Base-by-base conservation (phyloP, 2,113 vertebrate species). In the Cinclus cinclus region DNA sequence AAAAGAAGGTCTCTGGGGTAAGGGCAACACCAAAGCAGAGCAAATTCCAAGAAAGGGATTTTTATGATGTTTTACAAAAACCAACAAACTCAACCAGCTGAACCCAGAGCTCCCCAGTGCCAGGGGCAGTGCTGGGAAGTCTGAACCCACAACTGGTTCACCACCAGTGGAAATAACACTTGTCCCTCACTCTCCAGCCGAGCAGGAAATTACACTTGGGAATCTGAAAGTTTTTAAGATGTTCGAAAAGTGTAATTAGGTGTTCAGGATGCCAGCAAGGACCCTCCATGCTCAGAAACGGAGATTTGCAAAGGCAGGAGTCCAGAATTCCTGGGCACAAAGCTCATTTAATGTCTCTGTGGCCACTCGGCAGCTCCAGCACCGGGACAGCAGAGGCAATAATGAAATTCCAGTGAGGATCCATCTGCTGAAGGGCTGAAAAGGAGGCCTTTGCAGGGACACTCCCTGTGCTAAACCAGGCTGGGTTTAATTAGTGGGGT, bases 401-500 rank as follows among this genome's bases (percentile, higher is more conserved):
- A 78, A 94, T 0, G 0, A 44, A 95, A 96, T 91, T 94, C 92
- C 94, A 71, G 83, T 0, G 62, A 94, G 95, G 80, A 87, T 64
- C 70, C 20, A 8, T 1, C 23, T 80, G 85, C 79, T 92, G 93
- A 95, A 91, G 82, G 92, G 91, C 37, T 70, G 91, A 5, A 88
- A 94, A 92, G 44, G 11, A 89, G 63, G 64, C 18, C 68, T 83
- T 52, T 46, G 47, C 39, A 77, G 85, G 89, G 89, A 53, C 42
- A 30, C 17, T 92, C 81, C 89, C 89, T 46, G 10, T 30, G 94
- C 78, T 88, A 33, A 85, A 75, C 59, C 79, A 59, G 71, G 39
- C 59, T 83, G 22, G 1, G 7, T 89, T 94, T 96, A 94, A 96
- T 96, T 91, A 95, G 30, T 3, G 9, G 90, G 94, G 91, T 95